Conservation (phyloP, 2,888 invertebrate species). For the Troglohyphantes excavatus region DNA sequence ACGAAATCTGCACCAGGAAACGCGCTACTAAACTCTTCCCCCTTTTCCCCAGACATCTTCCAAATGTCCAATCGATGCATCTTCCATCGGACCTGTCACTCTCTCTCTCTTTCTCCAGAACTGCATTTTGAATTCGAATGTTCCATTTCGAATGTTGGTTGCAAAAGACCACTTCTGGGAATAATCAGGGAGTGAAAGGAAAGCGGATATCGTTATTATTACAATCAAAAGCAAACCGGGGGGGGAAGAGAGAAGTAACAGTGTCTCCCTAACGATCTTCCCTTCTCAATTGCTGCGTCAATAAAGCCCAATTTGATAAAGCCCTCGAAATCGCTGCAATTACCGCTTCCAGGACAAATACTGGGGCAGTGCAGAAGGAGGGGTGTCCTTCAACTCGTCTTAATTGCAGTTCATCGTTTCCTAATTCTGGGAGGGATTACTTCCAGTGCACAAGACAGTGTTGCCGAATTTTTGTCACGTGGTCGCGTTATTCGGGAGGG, state of each 20-base stretch:
- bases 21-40: neutral
- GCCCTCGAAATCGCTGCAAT: constrained; percentile 39
- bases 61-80: neutral
- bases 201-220: constrained; percentile 1
- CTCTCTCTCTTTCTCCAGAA: neutral
- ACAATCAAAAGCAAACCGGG: constrained; percentile 14
- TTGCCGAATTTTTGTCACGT: constrained; percentile 45
- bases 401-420: constrained; percentile 53
- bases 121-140: neutral
- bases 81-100: neutral
- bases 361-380: neutral
- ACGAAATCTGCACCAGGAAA: neutral
- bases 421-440: constrained; percentile 29
- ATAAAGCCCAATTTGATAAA: constrained; percentile 45
- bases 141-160: neutral
- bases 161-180: neutral
- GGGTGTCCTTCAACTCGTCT: neutral
- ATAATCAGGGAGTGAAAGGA: neutral
- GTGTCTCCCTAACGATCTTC: neutral
- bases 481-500: neutral
- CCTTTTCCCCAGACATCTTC: neutral
- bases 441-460: neutral
- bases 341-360: constrained; percentile 10
- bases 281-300: neutral
- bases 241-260: constrained; percentile 11